Evolutionary conservation across 2,888 invertebrate genomes (phyloP), one percentile per base, ranked within the genome.

Genomic region (Drosophila picticornis): DNA sequence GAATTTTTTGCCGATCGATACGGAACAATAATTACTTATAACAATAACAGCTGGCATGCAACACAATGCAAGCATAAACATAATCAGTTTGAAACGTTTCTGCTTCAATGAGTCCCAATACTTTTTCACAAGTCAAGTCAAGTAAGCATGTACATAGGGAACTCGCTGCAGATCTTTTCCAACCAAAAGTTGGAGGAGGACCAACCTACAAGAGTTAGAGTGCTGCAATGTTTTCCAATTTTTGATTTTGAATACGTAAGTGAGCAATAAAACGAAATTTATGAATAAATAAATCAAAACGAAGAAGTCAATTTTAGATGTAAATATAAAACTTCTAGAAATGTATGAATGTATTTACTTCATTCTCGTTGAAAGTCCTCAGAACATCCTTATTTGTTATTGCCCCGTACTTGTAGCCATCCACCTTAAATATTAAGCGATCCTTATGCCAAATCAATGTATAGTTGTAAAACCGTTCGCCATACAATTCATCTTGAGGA

Each of bases 361-460:
- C 59, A 1, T 29, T 0, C 6, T 27, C 2, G 9, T 25, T 52
- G 3, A 80, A 58, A 7, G 29, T 2, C 0, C 36, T 0, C 3
- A 80, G 51, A 19, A 61, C 34, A 0, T 1, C 1, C 4, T 7
- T 0, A 46, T 81, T 38, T 9, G n/a, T 65, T 38, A 82, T 81
- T 0, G 10, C 11, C 0, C 59, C 79, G 31, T 67, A 82, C 0
- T 25, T 50, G 10, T 25, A 2, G 2, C 62, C 72, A 38, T 80
- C 75, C 2, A 78, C 40, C 13, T 75, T 70, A 36, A 55, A 82
- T 29, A 68, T 67, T 7, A 80, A 68, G 0, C 32, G 52, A 40
- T 79, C 43, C 16, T 11, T 2, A 19, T 61, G 69, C 80, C 80
- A 80, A 68, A 79, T 75, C 1, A 82, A 46, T 11, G 72, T 62